phyloP scores from a whole-genome alignment of 37 sponge, comb jelly and placozoan genomes.

The Chondrosia reniformis region DNA sequence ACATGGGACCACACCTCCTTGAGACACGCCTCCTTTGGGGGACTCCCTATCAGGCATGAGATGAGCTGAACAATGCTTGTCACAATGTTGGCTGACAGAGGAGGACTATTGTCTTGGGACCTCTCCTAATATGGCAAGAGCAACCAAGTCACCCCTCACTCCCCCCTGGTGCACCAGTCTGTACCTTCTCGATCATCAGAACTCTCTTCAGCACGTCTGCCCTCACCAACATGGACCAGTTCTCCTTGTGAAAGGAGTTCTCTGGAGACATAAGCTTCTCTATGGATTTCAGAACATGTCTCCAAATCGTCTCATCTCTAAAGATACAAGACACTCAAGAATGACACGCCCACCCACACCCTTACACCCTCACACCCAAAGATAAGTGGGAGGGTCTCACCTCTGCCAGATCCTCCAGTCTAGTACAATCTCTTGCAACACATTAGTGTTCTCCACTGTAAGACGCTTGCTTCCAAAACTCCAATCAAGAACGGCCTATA shows the following conservation, averaged over 20 bases:
- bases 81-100: slow-evolving; percentile 48
- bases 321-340: background rate
- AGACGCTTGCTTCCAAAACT: slow-evolving; percentile 28
- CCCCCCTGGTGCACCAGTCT: background rate
- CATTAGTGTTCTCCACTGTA: slow-evolving; percentile 34
- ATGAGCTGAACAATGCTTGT: slow-evolving; percentile 46
- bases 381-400: no score
- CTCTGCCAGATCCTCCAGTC: slow-evolving; percentile 92
- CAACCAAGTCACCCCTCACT: background rate
- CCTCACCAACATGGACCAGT: slow-evolving; percentile 18
- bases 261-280: slow-evolving; percentile 31
- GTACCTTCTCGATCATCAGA: slow-evolving; percentile 67
- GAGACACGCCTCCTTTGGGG: slow-evolving; percentile 52
- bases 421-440: slow-evolving; percentile 76
- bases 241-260: background rate
- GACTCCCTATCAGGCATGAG: slow-evolving; percentile 41
- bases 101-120: slow-evolving; percentile 37
- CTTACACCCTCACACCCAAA: slow-evolving; percentile 11
- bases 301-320: slow-evolving; percentile 37
- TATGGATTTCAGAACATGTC: slow-evolving; percentile 36
- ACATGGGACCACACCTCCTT: slow-evolving; percentile 57
- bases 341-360: background rate
- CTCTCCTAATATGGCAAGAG: slow-evolving; percentile 37
- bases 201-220: slow-evolving; percentile 44
- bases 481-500: slow-evolving; percentile 65